These are phyloP conservation scores for Cephalotes varians DNA, from an alignment of 2,888 invertebrate species.

Conservation along the genomic window DNA sequence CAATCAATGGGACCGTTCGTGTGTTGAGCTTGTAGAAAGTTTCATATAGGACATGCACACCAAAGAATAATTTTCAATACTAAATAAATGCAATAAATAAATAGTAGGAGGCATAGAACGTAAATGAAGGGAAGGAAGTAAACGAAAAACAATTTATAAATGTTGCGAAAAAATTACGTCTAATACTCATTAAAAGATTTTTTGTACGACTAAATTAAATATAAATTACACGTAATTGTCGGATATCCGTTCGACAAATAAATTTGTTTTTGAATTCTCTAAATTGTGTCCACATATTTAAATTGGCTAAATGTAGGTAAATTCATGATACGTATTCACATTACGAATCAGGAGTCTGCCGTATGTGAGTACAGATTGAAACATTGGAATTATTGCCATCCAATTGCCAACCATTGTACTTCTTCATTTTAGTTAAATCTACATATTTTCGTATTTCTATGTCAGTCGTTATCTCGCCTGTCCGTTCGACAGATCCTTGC, in stretches of 20 bases:
- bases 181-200: constrained; percentile 7
- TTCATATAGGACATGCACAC: constrained; percentile 13
- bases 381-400: constrained; percentile 10
- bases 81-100: constrained; percentile 19
- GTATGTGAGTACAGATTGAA: constrained; percentile 7
- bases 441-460: constrained; percentile 28
- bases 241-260: not conserved
- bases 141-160: not conserved
- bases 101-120: not conserved
- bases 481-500: constrained; percentile 31
- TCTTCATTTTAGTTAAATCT: constrained; percentile 13
- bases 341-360: not conserved
- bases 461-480: constrained; percentile 38
- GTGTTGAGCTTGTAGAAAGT: not conserved
- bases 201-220: constrained; percentile 15
- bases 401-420: constrained; percentile 13
- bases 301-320: constrained; percentile 22
- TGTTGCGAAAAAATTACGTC: not conserved
- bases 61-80: constrained; percentile 2
- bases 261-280: not conserved
- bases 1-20: constrained; percentile 47
- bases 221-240: constrained; percentile 5
- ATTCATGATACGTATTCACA: not conserved
- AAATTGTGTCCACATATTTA: not conserved
- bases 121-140: not conserved